phyloP scores from a whole-genome alignment of 2,888 invertebrate species.

The Dynastes grantii region DNA sequence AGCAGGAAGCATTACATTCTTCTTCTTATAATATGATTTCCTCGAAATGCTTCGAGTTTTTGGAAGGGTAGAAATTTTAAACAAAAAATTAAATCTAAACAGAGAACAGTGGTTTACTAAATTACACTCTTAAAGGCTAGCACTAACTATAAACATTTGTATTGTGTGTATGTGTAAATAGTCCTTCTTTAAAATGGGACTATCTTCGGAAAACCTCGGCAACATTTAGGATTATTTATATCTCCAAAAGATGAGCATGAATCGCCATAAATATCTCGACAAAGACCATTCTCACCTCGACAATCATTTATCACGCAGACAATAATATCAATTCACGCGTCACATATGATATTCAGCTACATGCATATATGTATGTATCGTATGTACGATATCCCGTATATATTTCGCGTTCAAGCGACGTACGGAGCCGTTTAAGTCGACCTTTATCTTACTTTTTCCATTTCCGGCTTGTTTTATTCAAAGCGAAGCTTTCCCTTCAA shows the following conservation, averaged over 20 bases:
- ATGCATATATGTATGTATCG: constrained; percentile 64
- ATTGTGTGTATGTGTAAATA: too few species aligned
- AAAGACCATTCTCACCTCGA: constrained; percentile 4
- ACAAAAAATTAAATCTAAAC: too few species aligned
- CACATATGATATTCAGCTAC: constrained; percentile 61
- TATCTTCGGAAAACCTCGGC: too few species aligned
- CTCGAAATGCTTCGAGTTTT: too few species aligned
- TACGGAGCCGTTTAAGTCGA: constrained; percentile 61
- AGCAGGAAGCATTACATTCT: too few species aligned
- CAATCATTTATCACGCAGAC: constrained; percentile 44
- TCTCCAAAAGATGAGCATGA: neutral
- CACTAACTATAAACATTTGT: too few species aligned
- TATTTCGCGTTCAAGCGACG: constrained; percentile 26
- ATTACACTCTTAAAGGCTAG: too few species aligned
- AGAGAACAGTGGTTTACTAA: too few species aligned
- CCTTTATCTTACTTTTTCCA: constrained; percentile 66
- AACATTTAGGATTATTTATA: too few species aligned
- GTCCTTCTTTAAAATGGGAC: too few species aligned
- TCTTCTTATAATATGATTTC: too few species aligned
- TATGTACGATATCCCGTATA: constrained; percentile 13
- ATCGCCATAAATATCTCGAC: neutral
- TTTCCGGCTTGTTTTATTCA: constrained; percentile 67
- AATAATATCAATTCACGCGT: constrained; percentile 60
- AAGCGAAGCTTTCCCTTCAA: constrained; percentile 56
- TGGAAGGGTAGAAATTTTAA: too few species aligned